Evolutionary conservation across 92 coral and sea anemone genomes (phyloP).

Genomic region (Epizoanthus ramosus): DNA sequence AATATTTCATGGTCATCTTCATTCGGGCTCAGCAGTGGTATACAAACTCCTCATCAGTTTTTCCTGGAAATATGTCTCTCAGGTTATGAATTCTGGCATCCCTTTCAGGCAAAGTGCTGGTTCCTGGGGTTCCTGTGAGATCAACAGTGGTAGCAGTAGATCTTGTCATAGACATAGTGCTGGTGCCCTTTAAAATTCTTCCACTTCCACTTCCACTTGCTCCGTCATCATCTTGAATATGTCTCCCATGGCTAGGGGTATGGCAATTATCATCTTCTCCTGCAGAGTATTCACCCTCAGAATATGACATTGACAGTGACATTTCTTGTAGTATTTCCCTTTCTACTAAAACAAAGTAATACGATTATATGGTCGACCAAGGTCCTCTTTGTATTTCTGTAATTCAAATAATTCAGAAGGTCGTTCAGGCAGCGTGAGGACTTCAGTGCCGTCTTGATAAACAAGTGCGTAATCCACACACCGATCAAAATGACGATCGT

Average conservation of each 20-base stretch:
- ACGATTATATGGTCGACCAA: conserved; percentile 34
- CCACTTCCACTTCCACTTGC: not conserved
- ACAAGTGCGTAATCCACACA: conserved; percentile 36
- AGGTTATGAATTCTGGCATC: not conserved
- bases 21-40: not conserved
- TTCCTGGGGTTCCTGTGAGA: too few relatives aligned
- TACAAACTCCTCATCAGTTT: conserved; percentile 20
- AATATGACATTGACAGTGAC: too few relatives aligned
- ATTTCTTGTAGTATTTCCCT: conserved; percentile 9
- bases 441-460: conserved; percentile 63
- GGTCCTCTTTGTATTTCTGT: conserved; percentile 28
- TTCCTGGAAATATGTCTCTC: conserved; percentile 31
- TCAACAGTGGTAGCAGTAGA: too few relatives aligned
- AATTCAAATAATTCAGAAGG: conserved; percentile 37
- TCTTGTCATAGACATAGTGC: too few relatives aligned
- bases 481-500: conserved; percentile 35
- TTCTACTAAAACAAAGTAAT: conserved; percentile 39
- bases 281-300: too few relatives aligned
- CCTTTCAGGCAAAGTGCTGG: too few relatives aligned
- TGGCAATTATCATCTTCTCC: too few relatives aligned
- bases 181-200: not conserved
- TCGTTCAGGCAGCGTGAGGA: conserved; percentile 46
- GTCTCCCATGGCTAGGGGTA: too few relatives aligned
- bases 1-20: not conserved
- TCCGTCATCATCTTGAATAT: too few relatives aligned